Evolutionary conservation across 2,888 invertebrate genomes (phyloP), one percentile per base, ranked within the genome.

Genomic region (Leptodirus hochenwartii): DNA sequence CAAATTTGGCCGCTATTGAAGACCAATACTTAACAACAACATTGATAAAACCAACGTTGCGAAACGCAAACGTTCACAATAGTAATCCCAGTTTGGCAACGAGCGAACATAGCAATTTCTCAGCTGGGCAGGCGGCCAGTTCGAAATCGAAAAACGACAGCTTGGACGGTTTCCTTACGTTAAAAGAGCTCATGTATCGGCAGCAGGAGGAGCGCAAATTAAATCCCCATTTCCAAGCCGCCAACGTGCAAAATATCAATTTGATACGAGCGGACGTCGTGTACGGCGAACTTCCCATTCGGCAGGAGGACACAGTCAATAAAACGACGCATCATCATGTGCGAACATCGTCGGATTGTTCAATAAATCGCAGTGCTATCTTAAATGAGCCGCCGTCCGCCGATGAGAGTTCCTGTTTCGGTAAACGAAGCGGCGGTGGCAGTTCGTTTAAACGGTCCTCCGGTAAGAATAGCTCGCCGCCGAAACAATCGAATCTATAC

Each of bases 171-270:
- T 71, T 75, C 46, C 68, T 79, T 29, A 82, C 80, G 2, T 58
- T 81, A 16, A 76, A 80, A 49, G 75, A 80, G 55, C 64, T 82
- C 45, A 81, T 81, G 80, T 67, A 70, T 40, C 69, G 75, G 40
- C 79, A 79, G 50, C 73, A 68, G 37, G 77, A 78, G 47, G 78
- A 79, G 45, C 61, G 66, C 13, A 62, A 63, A 40, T 61, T 64
- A 31, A 52, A 54, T 41, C 50, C 50, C 2, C 47, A 49, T 34
- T 41, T 36, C 5, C 47, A 49, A 33, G 40, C 44, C 29, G 37
- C 43, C 11, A 23, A 29, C 4, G 45, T 47, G 15, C 13, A 12
- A 3, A 34, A 34, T 17, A 25, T 50, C 27, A 51, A 48, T 35
- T 39, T 49, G 29, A 53, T 63, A 36, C 59, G 61, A 39, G 62